Conservation (phyloP, 2,888 invertebrate species). For the Drosophila colorata region DNA sequence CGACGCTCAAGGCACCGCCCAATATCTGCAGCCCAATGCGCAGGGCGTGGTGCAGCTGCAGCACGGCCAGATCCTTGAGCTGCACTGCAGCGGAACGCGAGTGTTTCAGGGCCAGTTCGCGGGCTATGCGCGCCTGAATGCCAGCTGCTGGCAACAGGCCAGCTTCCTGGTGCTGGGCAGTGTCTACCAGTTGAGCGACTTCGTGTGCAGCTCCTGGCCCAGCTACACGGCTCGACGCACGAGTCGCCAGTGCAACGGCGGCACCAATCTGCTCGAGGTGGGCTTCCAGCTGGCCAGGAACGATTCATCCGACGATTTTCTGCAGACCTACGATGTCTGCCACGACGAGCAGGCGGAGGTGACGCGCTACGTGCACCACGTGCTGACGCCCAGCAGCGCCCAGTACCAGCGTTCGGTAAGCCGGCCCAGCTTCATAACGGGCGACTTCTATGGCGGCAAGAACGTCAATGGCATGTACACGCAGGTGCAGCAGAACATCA, state of each 20-base stretch:
- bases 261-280: slow-evolving; percentile 81
- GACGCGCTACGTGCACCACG: slow-evolving; percentile 84
- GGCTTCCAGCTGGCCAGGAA: slow-evolving; percentile 78
- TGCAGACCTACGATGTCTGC: slow-evolving; percentile 84
- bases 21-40: slow-evolving; percentile 60
- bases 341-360: slow-evolving; percentile 82
- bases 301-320: slow-evolving; percentile 64
- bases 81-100: slow-evolving; percentile 57
- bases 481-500: slow-evolving; percentile 81
- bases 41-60: slow-evolving; percentile 59
- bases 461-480: slow-evolving; percentile 82
- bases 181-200: slow-evolving; percentile 72
- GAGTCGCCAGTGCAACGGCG: slow-evolving; percentile 75
- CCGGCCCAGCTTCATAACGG: slow-evolving; percentile 81
- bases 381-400: slow-evolving; percentile 84
- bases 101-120: slow-evolving; percentile 55
- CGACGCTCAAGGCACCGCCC: slow-evolving; percentile 53
- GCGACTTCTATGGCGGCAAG: slow-evolving; percentile 82
- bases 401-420: slow-evolving; percentile 84
- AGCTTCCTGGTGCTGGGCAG: slow-evolving; percentile 69
- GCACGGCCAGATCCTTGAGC: slow-evolving; percentile 55
- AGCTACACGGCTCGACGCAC: slow-evolving; percentile 76
- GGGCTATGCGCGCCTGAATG: slow-evolving; percentile 59
- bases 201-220: slow-evolving; percentile 82
- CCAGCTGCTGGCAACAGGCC: slow-evolving; percentile 73